Base-by-base conservation (phyloP, 1,140 invertebrate genomes). In the Neodiprion pinetum region DNA sequence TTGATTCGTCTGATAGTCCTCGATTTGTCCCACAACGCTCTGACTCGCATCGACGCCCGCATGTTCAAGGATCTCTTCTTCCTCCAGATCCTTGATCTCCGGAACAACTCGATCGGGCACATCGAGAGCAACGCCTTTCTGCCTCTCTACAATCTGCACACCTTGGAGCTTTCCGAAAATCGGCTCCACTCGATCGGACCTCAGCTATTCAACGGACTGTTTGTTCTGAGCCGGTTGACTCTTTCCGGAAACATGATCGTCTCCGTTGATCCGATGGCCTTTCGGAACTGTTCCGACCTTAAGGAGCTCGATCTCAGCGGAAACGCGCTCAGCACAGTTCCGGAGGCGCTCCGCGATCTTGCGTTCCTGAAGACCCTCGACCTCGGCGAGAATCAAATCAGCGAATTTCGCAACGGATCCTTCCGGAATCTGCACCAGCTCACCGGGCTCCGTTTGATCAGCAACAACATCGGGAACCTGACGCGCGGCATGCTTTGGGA, bases 21-120 rank as follows among this genome's bases (percentile, higher is more conserved):
- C 68, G 95, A 97, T 85, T 87, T 98, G 80, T 96, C 95, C 0
- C 93, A 94, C 83, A 98, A 98, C 82, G 91, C 92, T 8, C 83
- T 98, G 3, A 96, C 94, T 1, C 90, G 93, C 76, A 93, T 98
- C 72, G 95, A 96, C 81, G 92, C 94, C 14, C 92, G 92, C 68
- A 96, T 95, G 75, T 97, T 98, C 88, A 94, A 95, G 87, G 95
- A 96, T 82, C 89, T 97, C 23, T 95, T 94, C 81, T 94, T 95
- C 81, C 88, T 98, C 75, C 96, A 97, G 90, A 95, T 96, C 69
- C 90, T 98, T 40, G 94, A 96, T 85, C 86, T 98, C 70, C 91
- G 95, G 76, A 95, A 97, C 81, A 98, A 98, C 84, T 93, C 94
- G 1, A 95, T 97, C 80, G 93, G 94, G 50, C 94, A 93, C 77